These are phyloP conservation scores for Falco punctatus DNA, from an alignment of 2,113 vertebrate genomes.

Conservation along the genomic window DNA sequence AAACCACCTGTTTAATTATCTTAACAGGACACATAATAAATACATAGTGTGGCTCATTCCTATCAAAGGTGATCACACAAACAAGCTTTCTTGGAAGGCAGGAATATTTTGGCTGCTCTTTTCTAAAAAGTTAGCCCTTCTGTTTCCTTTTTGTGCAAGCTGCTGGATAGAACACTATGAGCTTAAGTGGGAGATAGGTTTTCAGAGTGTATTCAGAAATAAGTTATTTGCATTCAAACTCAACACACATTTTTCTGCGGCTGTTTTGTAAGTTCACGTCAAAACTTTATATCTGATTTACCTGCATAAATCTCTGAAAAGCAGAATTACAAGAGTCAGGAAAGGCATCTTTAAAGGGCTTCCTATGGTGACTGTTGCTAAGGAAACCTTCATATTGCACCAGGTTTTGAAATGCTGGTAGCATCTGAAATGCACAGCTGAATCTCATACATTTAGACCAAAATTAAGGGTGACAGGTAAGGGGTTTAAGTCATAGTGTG, in stretches of 20 bases:
- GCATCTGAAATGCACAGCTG: slow-evolving; percentile 27
- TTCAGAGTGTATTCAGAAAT: not conserved
- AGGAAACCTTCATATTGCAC: slow-evolving; percentile 56
- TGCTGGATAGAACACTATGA: not conserved
- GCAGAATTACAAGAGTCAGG: slow-evolving; percentile 17
- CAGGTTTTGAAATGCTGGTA: not conserved
- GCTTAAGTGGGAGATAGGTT: not conserved
- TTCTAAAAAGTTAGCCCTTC: not conserved
- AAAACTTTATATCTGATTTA: slow-evolving; percentile 54
- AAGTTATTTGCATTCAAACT: slow-evolving; percentile 6
- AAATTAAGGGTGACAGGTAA: slow-evolving; percentile 59
- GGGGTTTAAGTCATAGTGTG: slow-evolving; percentile 27
- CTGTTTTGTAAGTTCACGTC: slow-evolving; percentile 12
- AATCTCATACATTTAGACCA: not conserved
- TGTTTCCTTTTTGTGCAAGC: not conserved
- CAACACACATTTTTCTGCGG: not conserved
- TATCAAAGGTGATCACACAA: not conserved
- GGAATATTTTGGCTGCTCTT: not conserved
- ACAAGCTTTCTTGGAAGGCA: not conserved
- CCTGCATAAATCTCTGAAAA: slow-evolving; percentile 25
- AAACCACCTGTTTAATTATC: slow-evolving; percentile 40
- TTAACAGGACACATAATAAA: slow-evolving; percentile 34
- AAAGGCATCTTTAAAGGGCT: slow-evolving; percentile 52
- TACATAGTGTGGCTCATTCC: not conserved
- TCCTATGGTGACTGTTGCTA: slow-evolving; percentile 65